Conservation (phyloP, 1,140 invertebrate genomes). For the Capitella teleta region DNA sequence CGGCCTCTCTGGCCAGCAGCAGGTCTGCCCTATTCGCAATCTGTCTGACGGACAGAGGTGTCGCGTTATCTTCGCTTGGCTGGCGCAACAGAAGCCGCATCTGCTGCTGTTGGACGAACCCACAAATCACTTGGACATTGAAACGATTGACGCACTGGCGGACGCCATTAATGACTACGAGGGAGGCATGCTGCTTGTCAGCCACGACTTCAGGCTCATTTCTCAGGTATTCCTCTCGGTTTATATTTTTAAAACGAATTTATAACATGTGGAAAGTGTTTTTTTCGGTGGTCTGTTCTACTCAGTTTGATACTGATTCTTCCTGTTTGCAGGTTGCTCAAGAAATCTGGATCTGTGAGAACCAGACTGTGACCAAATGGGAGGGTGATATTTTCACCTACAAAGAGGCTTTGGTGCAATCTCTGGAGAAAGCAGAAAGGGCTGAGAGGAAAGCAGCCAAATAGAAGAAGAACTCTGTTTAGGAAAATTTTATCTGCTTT, state of each 20-base stretch:
- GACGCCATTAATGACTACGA: constrained; percentile 97
- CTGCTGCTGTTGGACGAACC: constrained; percentile 91
- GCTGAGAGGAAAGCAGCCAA: too few species aligned
- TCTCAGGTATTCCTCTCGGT: constrained; percentile 65
- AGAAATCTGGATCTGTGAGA: constrained; percentile 98
- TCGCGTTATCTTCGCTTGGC: constrained; percentile 94
- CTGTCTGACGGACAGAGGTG: constrained; percentile 96
- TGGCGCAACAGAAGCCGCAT: constrained; percentile 90
- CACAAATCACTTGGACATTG: constrained; percentile 98
- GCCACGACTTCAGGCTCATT: constrained; percentile 96
- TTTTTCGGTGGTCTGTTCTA: background rate
- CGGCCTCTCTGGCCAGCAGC: constrained; percentile 84
- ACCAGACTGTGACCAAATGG: constrained; percentile 93
- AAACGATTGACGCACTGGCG: constrained; percentile 95
- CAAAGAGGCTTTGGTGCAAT: constrained; percentile 83
- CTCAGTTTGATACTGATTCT: too few species aligned
- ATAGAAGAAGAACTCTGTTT: too few species aligned
- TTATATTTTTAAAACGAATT: background rate
- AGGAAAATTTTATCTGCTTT: too few species aligned
- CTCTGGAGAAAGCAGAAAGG: constrained; percentile 50
- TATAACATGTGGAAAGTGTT: background rate
- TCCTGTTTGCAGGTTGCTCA: constrained; percentile 71
- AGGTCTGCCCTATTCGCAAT: constrained; percentile 94
- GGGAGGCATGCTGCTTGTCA: constrained; percentile 93
- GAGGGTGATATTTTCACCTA: constrained; percentile 87